phyloP scores from a whole-genome alignment of 2,797 vertebrate species.

The Cyprinella venusta region DNA sequence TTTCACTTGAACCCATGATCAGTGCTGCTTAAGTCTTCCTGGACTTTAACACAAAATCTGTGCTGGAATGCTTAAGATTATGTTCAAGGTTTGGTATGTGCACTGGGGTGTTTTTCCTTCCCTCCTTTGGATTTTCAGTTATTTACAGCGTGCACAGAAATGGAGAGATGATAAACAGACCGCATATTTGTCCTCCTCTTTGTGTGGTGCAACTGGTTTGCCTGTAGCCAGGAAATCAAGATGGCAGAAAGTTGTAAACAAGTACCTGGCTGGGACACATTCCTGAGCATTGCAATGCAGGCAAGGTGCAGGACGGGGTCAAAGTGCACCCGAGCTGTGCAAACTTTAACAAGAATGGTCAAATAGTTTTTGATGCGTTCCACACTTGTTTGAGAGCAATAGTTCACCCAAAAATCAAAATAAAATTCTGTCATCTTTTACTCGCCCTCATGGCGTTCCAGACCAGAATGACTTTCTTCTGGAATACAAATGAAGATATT shows the following conservation, averaged over 20 bases:
- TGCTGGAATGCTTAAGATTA: conserved; percentile 69
- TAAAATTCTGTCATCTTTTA: neutral
- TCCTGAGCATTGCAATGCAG: conserved; percentile 67
- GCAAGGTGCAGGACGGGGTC: conserved; percentile 73
- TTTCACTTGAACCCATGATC: conserved; percentile 9
- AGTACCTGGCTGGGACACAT: conserved; percentile 70
- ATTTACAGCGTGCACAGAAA: conserved; percentile 9
- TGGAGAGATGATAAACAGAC: conserved; percentile 46
- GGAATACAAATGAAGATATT: neutral
- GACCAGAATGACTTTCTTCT: neutral
- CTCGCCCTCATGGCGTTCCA: neutral
- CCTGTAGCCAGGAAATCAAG: conserved; percentile 70
- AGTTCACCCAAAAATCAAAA: neutral
- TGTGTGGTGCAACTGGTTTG: conserved; percentile 71
- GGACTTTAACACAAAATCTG: conserved; percentile 76
- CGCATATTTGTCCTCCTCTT: conserved; percentile 58
- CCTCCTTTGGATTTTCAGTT: conserved; percentile 22
- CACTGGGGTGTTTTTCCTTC: conserved; percentile 1
- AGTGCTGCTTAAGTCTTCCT: conserved; percentile 58
- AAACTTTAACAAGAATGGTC: conserved; percentile 58
- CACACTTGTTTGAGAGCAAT: neutral
- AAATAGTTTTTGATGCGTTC: conserved; percentile 24
- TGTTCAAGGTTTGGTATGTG: conserved; percentile 31
- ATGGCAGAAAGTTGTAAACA: conserved; percentile 72
- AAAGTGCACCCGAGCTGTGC: conserved; percentile 73